Base-by-base conservation (phyloP, 2,888 invertebrate genomes). In the Pachymerium ferrugineum region DNA sequence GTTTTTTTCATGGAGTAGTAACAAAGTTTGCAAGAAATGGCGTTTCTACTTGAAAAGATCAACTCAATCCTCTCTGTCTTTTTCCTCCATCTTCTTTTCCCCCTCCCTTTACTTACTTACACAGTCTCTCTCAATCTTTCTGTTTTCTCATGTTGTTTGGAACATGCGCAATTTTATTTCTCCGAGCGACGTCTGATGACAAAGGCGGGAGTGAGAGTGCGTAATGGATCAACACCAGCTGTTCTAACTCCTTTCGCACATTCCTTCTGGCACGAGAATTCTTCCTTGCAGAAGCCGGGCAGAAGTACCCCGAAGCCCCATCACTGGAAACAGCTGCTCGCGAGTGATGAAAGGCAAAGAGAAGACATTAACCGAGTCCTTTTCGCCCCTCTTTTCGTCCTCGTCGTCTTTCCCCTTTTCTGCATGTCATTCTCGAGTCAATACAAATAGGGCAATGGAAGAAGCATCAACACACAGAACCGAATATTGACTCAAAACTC, bases 161-260 rank as follows among this genome's bases (percentile, higher is more conserved):
- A 54, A 54, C 47, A 19, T 54, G 3, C 19, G 47, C 47, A 54
- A 54, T 54, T 54, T 54, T 54, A 54, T 54, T 54, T 54, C 47
- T 54, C 47, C 19, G 22, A 54, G 47, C 47, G 47, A 19, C 47
- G 47, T 22, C 47, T 54, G 47, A 54, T 54, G 47, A 54, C 47
- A 54, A 54, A 54, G 22, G 47, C 47, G 47, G 47, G 47, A 54
- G 47, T 54, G 47, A n/a, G 47, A 54, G 47, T 54, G 47, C 47
- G 47, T 54, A 54, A 54, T 54, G 47, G 47, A 54, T 54, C 47
- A 54, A 54, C 47, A 54, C 47, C 47, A 54, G 47, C 47, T 54
- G 47, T 54, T 54, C 47, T 54, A 54, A 54, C 47, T 54, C 22
- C 47, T 54, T 54, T 54, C 47, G 47, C 47, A 54, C 47, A 54